Evolutionary conservation across 2,797 vertebrate genomes (phyloP).

Genomic region (Pipistrellus nathusii): DNA sequence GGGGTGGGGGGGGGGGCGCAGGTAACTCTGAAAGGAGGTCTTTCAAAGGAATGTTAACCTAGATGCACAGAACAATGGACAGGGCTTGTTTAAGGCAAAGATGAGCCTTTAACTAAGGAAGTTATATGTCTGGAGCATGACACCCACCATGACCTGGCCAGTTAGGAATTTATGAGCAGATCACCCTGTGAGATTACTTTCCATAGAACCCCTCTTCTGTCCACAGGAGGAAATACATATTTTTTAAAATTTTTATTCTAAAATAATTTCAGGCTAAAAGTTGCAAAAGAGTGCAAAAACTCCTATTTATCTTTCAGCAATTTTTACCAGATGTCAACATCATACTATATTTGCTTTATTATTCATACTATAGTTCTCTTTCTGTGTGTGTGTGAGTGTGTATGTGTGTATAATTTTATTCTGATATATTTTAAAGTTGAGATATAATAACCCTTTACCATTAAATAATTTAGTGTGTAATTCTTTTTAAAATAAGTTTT

Average conservation of each 20-base stretch:
- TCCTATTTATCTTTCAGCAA: not conserved
- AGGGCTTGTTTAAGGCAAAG: not conserved
- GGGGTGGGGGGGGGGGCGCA: not conserved
- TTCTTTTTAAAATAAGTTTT: not conserved
- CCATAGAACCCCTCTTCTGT: not conserved
- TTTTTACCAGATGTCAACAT: not conserved
- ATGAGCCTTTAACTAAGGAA: not conserved
- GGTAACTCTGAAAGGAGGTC: not conserved
- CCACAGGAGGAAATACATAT: not conserved
- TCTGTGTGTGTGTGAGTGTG: not conserved
- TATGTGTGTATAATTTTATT: not conserved
- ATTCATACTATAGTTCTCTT: not conserved
- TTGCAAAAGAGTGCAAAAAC: conserved; percentile 2
- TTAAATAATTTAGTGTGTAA: not conserved
- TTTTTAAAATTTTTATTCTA: not conserved
- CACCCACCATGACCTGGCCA: not conserved
- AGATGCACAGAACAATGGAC: not conserved
- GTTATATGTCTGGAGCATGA: not conserved
- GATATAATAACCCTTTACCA: not conserved
- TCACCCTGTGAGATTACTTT: not conserved
- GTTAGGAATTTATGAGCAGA: not conserved
- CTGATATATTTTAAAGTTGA: not conserved
- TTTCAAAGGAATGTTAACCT: not conserved
- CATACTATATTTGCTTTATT: not conserved
- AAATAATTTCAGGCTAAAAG: conserved; percentile 35